Evolutionary conservation across 2,113 vertebrate genomes (phyloP).

Genomic region (Burhinus bistriatus): DNA sequence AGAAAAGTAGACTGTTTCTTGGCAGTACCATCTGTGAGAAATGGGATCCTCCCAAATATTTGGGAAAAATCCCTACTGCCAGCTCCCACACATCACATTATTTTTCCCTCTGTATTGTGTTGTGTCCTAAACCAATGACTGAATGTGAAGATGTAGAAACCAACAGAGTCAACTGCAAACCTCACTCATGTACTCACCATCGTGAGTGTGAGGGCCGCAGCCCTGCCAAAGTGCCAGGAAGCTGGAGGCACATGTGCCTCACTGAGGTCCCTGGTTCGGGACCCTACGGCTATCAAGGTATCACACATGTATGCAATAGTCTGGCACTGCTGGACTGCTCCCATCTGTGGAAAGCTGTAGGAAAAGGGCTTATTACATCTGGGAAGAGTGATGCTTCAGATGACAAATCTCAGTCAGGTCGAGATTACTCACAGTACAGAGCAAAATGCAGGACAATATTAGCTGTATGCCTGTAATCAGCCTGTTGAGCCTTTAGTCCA

Average conservation of each 20-base stretch:
- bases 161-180: not conserved
- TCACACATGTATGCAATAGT: not conserved
- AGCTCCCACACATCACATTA: not conserved
- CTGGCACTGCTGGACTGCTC: not conserved
- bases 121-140: not conserved
- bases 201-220: not conserved
- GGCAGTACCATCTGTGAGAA: constrained; percentile 11
- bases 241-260: not conserved
- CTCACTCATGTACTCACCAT: not conserved
- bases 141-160: not conserved
- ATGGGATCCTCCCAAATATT: constrained; percentile 5
- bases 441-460: not conserved
- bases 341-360: not conserved
- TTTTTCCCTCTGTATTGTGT: not conserved
- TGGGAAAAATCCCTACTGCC: not conserved
- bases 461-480: not conserved
- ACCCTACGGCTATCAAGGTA: not conserved
- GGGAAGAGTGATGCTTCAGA: not conserved
- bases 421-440: not conserved
- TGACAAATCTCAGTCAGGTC: not conserved
- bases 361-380: not conserved
- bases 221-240: not conserved
- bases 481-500: not conserved
- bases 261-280: not conserved
- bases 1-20: not conserved